These are phyloP conservation scores for Pseudoips prasinana DNA, from an alignment of 2,888 invertebrate genomes.

Conservation along the genomic window DNA sequence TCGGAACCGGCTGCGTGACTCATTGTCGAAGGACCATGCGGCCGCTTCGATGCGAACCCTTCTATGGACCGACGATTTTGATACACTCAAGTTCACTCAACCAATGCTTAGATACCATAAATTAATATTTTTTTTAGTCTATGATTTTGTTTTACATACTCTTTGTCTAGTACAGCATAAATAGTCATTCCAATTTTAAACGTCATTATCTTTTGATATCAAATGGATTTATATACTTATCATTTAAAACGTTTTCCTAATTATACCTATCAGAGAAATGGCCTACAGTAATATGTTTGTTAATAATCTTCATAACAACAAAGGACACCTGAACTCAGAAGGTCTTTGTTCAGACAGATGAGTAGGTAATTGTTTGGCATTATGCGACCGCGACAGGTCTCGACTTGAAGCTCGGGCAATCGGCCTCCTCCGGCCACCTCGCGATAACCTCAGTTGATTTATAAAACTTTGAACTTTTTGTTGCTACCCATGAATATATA, in stretches of 20 bases:
- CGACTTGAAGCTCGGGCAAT: constrained; percentile 58
- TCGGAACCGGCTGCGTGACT: constrained; percentile 56
- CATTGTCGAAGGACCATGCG: constrained; percentile 41
- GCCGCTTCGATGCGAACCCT: constrained; percentile 32
- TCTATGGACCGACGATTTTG: constrained; percentile 22
- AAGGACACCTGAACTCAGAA: constrained; percentile 26
- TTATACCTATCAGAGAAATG: not conserved
- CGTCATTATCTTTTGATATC: too few relatives aligned
- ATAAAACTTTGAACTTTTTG: constrained; percentile 30
- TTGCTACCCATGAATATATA: constrained; percentile 23
- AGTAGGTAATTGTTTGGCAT: constrained; percentile 42
- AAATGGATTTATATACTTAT: not conserved
- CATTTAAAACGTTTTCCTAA: not conserved
- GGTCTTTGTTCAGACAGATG: constrained; percentile 33
- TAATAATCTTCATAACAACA: constrained; percentile 11
- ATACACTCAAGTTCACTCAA: too few relatives aligned
- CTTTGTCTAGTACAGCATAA: too few relatives aligned
- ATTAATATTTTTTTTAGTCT: too few relatives aligned
- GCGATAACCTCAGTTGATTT: constrained; percentile 56
- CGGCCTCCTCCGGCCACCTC: constrained; percentile 50
- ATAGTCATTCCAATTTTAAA: too few relatives aligned
- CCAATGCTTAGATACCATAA: too few relatives aligned
- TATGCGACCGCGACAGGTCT: constrained; percentile 61
- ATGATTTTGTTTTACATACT: too few relatives aligned
- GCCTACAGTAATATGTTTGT: not conserved